These are phyloP conservation scores for Catalaphyllia jardinei DNA, from an alignment of 64 coral and sea anemone species.

Conservation along the genomic window DNA sequence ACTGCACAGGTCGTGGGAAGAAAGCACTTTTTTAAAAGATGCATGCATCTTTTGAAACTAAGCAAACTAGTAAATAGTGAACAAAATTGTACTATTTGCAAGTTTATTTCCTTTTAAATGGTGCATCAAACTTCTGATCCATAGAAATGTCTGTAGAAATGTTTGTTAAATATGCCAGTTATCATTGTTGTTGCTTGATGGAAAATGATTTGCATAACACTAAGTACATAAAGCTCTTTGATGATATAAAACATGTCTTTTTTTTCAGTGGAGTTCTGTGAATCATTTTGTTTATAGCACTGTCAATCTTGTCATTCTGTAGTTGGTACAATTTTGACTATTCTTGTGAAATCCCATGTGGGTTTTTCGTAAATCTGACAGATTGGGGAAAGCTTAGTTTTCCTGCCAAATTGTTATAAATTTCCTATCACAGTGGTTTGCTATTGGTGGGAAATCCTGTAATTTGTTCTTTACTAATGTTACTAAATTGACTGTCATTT, in stretches of 20 bases:
- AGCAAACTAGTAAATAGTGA: neutral
- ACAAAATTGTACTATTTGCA: neutral
- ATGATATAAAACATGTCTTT: neutral
- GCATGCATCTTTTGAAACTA: neutral
- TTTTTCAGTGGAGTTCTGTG: neutral
- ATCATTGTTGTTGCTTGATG: neutral
- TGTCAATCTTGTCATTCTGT: neutral
- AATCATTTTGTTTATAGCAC: neutral
- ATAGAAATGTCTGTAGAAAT: neutral
- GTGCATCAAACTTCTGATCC: neutral
- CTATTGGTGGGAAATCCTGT: neutral
- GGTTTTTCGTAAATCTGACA: neutral
- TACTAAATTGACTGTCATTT: neutral
- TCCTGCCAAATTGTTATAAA: neutral
- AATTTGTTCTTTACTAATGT: neutral
- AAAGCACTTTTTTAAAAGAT: neutral
- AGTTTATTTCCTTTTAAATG: neutral
- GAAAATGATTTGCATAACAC: neutral
- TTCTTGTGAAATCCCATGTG: neutral
- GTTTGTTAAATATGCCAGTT: neutral
- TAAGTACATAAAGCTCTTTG: neutral
- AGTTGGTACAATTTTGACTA: neutral
- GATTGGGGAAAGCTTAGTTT: neutral
- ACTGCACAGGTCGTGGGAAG: neutral
- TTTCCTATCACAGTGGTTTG: neutral